Evolutionary conservation across 2,888 invertebrate genomes (phyloP), one percentile per base, ranked within the genome.

Genomic region (Erebia palarica): DNA sequence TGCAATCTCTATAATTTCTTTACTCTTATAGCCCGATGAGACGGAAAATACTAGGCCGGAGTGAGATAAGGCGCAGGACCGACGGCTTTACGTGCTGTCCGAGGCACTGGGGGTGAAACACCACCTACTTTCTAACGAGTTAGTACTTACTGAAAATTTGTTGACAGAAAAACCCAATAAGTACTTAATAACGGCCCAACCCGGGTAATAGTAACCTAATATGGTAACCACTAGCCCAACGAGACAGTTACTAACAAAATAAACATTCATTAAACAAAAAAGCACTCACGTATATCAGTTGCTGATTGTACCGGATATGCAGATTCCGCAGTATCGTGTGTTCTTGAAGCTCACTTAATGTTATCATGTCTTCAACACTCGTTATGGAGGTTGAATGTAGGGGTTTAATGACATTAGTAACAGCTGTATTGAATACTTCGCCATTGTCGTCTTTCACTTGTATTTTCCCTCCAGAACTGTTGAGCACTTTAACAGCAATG

Each of bases 291-390:
- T 99, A 99, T 83, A 99, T 98, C 63, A 96, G 88, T 87, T 98
- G 96, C 79, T 97, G 95, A 80, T 95, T 95, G 89, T 99, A 99
- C 79, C 99, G 95, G 80, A 97, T 95, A 81, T 97, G 96, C 70
- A 99, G 94, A 91, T 99, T 99, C 70, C 98, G 94, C 55, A 99
- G 94, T 75, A 99, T 98, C 3, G 98, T 97, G 81, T 97, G 97
- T 84, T 99, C 99, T 86, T 99, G 98, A 60, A 99, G 94, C 87
- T 99, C 99, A 1, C 98, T 98, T 55, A 99, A 93, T 49, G 96
- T 96, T 79, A 99, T 99, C 98, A 99, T 98, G 86, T 99, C 99
- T 83, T 98, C 98, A 14, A 98, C 98, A 44, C 97, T 97, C 71
- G 94, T 92, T 64, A 96, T 94, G 0, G 97, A 97, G 16, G 97